A percentile compares a stretch with the other conserved stretches of the same genome.
Evolutionary conservation across 1,140 invertebrate genomes (phyloP).

Genomic region (Capitella teleta): DNA sequence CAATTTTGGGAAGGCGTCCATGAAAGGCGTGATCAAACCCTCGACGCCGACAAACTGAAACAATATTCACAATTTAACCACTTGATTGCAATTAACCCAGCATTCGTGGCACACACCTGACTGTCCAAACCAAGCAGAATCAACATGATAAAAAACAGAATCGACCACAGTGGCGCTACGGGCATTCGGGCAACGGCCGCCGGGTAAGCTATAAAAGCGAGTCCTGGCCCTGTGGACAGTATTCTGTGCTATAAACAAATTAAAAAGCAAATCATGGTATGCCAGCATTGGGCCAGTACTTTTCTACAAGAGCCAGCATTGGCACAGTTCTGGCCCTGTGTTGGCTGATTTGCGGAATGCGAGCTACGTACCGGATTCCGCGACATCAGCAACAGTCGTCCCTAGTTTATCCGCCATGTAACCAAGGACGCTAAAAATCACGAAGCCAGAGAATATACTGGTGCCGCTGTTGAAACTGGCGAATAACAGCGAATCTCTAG

Average conservation of each 20-base stretch:
- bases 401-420: constrained; percentile 35
- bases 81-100: not conserved
- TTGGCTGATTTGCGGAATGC: not conserved
- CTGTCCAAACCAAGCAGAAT: constrained; percentile 38
- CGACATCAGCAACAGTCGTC: constrained; percentile 28
- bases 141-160: constrained; percentile 64
- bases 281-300: not conserved
- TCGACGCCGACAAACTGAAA: constrained; percentile 67
- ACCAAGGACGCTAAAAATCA: constrained; percentile 38
- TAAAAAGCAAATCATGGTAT: not conserved
- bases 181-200: constrained; percentile 71
- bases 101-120: constrained; percentile 19
- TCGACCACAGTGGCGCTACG: constrained; percentile 67
- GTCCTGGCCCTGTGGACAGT: constrained; percentile 54
- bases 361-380: constrained; percentile 34
- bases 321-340: constrained; percentile 12
- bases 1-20: constrained; percentile 7
- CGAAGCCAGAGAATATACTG: constrained; percentile 34
- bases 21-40: constrained; percentile 45
- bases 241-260: not conserved
- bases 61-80: not conserved
- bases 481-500: constrained; percentile 30
- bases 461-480: constrained; percentile 32
- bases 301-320: not conserved
- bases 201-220: constrained; percentile 75